A percentile compares a stretch with the other conserved stretches of the same genome.
These are phyloP conservation scores for Neodiprion virginianus DNA, from an alignment of 1,140 invertebrate genomes.

Conservation along the genomic window DNA sequence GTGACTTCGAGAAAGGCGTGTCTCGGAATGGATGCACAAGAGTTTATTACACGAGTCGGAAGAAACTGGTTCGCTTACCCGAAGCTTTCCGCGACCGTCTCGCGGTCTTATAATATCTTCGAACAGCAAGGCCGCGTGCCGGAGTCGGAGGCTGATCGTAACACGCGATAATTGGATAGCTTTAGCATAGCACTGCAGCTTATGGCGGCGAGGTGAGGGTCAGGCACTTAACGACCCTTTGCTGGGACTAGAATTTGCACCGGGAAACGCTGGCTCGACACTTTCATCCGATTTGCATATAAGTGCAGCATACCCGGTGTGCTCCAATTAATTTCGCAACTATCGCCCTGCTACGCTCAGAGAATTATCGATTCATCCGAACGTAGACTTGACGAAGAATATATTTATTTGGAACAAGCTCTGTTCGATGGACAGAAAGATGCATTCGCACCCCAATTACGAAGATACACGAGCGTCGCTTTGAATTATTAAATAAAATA, in stretches of 20 bases:
- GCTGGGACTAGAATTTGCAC: background rate
- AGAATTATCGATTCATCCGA: no score
- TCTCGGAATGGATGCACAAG: background rate
- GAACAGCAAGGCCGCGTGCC: background rate
- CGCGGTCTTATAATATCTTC: background rate
- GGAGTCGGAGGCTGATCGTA: background rate
- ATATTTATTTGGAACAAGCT: no score
- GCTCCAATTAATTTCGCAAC: no score
- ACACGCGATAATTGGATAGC: background rate
- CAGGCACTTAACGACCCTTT: background rate
- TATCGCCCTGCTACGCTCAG: no score
- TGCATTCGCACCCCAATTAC: no score
- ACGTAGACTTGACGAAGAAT: no score
- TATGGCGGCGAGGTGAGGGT: background rate
- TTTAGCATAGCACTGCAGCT: background rate
- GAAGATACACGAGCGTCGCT: no score
- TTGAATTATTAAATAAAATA: no score
- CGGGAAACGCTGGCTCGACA: background rate
- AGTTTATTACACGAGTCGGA: background rate
- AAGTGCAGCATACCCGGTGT: no score
- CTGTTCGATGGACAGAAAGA: no score
- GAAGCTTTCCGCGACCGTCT: background rate
- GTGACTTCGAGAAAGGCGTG: background rate
- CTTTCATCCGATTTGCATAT: background rate
- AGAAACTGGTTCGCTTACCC: background rate